phyloP scores from a whole-genome alignment of 2,888 invertebrate genomes.

The Oscheius onirici region DNA sequence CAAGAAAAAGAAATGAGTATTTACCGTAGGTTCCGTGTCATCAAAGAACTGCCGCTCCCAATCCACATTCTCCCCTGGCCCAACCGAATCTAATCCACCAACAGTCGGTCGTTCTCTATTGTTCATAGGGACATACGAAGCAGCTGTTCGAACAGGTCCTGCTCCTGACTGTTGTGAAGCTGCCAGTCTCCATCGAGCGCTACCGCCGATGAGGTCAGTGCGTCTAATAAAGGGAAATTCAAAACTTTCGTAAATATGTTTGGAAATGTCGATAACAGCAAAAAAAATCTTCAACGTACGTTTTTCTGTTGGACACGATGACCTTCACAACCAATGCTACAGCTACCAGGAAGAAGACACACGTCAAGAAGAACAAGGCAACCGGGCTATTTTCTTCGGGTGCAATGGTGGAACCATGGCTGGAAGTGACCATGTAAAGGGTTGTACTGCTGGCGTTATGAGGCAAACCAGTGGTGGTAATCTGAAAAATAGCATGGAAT shows the following conservation, averaged over 20 bases:
- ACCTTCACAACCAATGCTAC: slow-evolving; percentile 57
- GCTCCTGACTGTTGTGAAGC: slow-evolving; percentile 43
- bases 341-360: slow-evolving; percentile 57
- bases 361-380: slow-evolving; percentile 51
- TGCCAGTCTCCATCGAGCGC: slow-evolving; percentile 51
- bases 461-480: background rate
- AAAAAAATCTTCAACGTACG: slow-evolving; percentile 36
- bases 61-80: slow-evolving; percentile 54
- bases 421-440: background rate
- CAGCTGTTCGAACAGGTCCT: slow-evolving; percentile 25
- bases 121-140: slow-evolving; percentile 33
- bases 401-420: slow-evolving; percentile 10
- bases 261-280: background rate
- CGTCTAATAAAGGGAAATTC: slow-evolving; percentile 29
- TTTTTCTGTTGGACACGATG: slow-evolving; percentile 53
- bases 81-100: slow-evolving; percentile 50
- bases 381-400: slow-evolving; percentile 24
- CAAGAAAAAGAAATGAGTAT: slow-evolving; percentile 26
- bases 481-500: background rate
- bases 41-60: slow-evolving; percentile 69
- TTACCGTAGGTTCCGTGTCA: slow-evolving; percentile 55
- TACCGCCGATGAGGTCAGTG: slow-evolving; percentile 47
- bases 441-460: background rate
- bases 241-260: background rate
- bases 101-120: slow-evolving; percentile 4